Percentiles rank a stretch among this genome's conserved stretches.
Conservation (phyloP, 2,888 invertebrate genomes). For the Matsumyia berberina region DNA sequence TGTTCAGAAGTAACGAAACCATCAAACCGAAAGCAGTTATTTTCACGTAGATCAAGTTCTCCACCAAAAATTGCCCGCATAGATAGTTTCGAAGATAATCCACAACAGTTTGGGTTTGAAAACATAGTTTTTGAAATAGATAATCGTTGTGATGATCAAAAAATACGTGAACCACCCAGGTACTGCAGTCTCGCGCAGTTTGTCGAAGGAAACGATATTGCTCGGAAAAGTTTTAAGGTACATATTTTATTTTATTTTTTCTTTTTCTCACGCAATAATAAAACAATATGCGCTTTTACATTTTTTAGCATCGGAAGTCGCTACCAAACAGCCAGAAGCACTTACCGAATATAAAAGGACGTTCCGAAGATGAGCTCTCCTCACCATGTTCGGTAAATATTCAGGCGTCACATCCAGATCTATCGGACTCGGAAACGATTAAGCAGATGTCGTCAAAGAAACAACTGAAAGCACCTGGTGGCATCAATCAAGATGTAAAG, state of each 20-base stretch:
- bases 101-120: conserved; percentile 88
- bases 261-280: background rate
- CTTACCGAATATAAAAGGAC: conserved; percentile 74
- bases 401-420: conserved; percentile 76
- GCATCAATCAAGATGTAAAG: conserved; percentile 82
- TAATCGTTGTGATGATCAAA: conserved; percentile 85
- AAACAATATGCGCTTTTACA: conserved; percentile 29
- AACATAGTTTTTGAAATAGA: conserved; percentile 88
- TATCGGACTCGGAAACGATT: conserved; percentile 74
- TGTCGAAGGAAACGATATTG: conserved; percentile 93
- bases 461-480: conserved; percentile 51
- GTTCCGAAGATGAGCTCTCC: conserved; percentile 80
- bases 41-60: conserved; percentile 85
- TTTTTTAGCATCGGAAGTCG: conserved; percentile 76
- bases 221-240: conserved; percentile 90
- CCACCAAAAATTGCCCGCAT: conserved; percentile 85
- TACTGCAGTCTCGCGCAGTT: conserved; percentile 93
- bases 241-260: background rate
- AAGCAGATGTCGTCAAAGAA: conserved; percentile 51
- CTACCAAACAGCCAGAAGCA: conserved; percentile 54
- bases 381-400: conserved; percentile 48
- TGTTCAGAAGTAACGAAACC: conserved; percentile 84
- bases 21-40: conserved; percentile 78
- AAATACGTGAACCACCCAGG: conserved; percentile 86
- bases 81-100: conserved; percentile 82